A percentile compares a stretch with the other conserved stretches of the same genome.
phyloP scores from a whole-genome alignment of 2,113 vertebrate genomes.

The Muscicapa adusta region DNA sequence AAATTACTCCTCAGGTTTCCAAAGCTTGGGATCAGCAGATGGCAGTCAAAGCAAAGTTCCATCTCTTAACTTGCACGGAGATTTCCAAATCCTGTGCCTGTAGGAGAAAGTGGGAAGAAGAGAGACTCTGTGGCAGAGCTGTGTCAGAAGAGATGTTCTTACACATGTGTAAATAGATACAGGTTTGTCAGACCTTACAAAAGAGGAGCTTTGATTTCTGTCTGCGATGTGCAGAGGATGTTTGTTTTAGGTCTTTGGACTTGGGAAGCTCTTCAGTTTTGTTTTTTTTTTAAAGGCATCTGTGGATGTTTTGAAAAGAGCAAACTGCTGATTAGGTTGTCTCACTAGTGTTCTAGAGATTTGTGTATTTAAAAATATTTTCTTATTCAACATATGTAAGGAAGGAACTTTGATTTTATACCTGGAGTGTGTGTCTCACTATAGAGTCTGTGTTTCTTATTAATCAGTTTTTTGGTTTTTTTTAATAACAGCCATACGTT shows the following conservation, averaged over 20 bases:
- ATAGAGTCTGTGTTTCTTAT: neutral
- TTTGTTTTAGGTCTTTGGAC: neutral
- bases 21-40: slow-evolving; percentile 62
- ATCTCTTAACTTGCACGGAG: neutral
- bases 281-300: neutral
- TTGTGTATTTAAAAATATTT: neutral
- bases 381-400: neutral
- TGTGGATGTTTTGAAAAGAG: neutral
- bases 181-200: neutral
- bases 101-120: neutral
- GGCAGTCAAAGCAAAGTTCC: slow-evolving; percentile 72
- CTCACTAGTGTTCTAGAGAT: neutral
- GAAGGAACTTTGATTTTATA: neutral
- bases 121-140: neutral
- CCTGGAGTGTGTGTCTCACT: neutral
- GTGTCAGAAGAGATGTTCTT: neutral
- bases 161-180: neutral
- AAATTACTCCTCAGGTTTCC: neutral
- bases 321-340: neutral
- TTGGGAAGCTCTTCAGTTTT: neutral
- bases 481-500: accelerated
- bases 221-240: neutral
- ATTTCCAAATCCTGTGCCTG: neutral
- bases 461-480: neutral
- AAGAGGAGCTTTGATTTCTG: neutral